Conservation (phyloP, 2,797 vertebrate species). For the Microcaecilia unicolor region DNA sequence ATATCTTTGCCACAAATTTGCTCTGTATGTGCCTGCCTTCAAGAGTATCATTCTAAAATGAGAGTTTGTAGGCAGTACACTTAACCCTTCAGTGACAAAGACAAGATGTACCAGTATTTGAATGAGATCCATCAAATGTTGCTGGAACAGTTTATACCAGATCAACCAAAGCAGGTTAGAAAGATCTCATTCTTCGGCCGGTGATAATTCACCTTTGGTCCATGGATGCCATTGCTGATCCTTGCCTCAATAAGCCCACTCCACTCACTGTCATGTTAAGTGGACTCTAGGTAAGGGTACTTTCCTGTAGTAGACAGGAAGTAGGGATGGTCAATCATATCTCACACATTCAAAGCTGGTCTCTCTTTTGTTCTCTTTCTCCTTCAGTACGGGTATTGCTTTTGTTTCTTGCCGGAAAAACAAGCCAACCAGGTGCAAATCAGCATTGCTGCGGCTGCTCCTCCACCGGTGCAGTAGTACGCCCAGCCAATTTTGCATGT, state of each 20-base stretch:
- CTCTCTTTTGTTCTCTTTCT: background rate
- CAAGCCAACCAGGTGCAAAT: conserved; percentile 93
- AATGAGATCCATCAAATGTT: too few species aligned
- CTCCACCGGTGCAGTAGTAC: conserved; percentile 87
- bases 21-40: conserved; percentile 39
- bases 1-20: conserved; percentile 1
- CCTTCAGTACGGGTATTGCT: conserved; percentile 87
- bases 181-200: background rate
- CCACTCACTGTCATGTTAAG: background rate
- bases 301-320: background rate
- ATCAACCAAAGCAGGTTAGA: too few species aligned
- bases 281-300: conserved; percentile 3
- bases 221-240: background rate
- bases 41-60: background rate
- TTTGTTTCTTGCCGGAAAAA: conserved; percentile 93
- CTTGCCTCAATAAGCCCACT: background rate
- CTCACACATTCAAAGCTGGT: fast-evolving
- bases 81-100: too few species aligned
- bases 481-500: conserved; percentile 94
- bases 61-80: background rate
- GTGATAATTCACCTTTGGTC: background rate
- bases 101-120: too few species aligned
- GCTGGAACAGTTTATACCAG: too few species aligned
- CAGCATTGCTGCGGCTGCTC: conserved; percentile 75
- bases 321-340: background rate